Base-by-base conservation (phyloP, 2,113 vertebrate species). In the Sisor rabdophorus region DNA sequence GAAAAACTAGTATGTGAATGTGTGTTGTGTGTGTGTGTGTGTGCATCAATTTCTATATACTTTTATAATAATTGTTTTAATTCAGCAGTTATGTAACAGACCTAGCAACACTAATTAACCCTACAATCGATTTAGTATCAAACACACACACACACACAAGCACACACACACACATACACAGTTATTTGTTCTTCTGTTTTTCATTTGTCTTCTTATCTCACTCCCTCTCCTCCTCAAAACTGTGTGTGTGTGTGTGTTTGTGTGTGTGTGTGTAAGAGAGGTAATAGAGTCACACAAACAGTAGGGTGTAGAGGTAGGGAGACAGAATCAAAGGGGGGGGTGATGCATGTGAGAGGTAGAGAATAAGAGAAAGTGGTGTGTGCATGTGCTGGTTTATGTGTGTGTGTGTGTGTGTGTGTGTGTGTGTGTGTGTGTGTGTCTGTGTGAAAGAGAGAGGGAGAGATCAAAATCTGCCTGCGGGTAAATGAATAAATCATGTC, bases 401-500 rank as follows among this genome's bases (percentile, higher is more conserved):
- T 61, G 72, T 68, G 53, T 71, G 72, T 75, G 30, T 72, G 73
- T 76, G 80, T 58, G 75, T 44, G 76, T 24, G 69, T 32, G 69
- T 16, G 44, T 2, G 75, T 16, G 76, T 32, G 75, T 58, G 56
- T 67, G 76, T 55, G 73, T 67, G 73, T 26, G 68, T 55, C 60
- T 54, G 80, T 64, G 69, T 19, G 50, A 59, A 26, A 32, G 77
- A 79, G 77, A 79, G 74, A 75, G 80, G 77, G 74, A 75, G 80
- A 84, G 82, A 84, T 84, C 82, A 84, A 85, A 83, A 80, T 77
- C 83, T 80, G 83, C 83, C 83, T 83, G 79, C 74, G 81, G 83
- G 83, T 85, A 80, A 81, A 83, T 85, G 79, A 85, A 85, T 85
- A 85, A 85, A 82, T 85, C 83, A 83, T 83, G 81, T 85, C 81